A percentile compares a stretch with the other conserved stretches of the same genome.
phyloP scores from a whole-genome alignment of 1,140 invertebrate species.

The Melitaea cinxia region DNA sequence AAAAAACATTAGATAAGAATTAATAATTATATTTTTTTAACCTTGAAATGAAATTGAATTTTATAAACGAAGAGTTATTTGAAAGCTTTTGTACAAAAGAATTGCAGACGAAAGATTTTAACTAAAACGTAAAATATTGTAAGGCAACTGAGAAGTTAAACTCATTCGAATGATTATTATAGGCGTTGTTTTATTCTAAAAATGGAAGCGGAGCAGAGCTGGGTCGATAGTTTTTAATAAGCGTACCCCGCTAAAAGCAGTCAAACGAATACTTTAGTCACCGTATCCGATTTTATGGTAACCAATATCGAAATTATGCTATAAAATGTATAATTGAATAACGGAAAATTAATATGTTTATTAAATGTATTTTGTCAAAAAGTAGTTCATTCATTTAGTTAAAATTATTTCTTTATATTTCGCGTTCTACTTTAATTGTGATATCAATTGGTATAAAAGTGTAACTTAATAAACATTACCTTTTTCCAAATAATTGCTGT shows the following conservation, averaged over 20 bases:
- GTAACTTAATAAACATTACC: no score
- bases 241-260: not conserved
- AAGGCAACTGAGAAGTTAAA: not conserved
- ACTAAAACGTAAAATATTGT: not conserved
- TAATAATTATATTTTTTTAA: no score
- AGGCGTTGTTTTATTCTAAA: constrained; percentile 2
- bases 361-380: not conserved
- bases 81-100: no score
- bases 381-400: no score
- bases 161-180: not conserved
- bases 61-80: no score
- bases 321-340: not conserved
- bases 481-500: not conserved
- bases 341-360: not conserved
- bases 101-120: no score
- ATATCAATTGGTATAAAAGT: no score
- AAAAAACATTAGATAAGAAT: no score
- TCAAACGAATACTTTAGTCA: constrained; percentile 2
- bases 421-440: no score
- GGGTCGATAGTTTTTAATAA: constrained; percentile 10
- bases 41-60: no score
- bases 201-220: not conserved
- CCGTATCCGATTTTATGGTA: not conserved
- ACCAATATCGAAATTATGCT: not conserved
- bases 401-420: no score